A percentile compares a stretch with the other conserved stretches of the same genome.
Evolutionary conservation across 2,888 invertebrate genomes (phyloP).

Genomic region (Nymphalis urticae): DNA sequence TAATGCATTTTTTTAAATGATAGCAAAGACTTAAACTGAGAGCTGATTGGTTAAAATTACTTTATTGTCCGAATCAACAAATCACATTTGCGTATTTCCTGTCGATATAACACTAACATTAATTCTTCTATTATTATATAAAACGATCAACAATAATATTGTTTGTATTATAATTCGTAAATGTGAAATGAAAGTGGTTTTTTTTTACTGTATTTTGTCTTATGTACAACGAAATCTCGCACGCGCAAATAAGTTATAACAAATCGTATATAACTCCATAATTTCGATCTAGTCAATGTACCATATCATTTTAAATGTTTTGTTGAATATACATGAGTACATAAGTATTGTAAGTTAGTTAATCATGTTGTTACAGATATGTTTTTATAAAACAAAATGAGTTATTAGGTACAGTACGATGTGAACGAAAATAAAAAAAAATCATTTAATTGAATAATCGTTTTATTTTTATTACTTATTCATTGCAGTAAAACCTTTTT

Average conservation of each 20-base stretch:
- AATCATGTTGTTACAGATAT: constrained; percentile 79
- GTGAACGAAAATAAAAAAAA: constrained; percentile 79
- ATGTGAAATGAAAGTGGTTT: neutral
- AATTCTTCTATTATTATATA: no score
- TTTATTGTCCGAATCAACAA: neutral
- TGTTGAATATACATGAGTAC: constrained; percentile 59
- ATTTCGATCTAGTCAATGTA: constrained; percentile 68
- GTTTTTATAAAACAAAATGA: constrained; percentile 77
- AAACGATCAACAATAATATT: neutral
- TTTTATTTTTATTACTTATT: constrained; percentile 17
- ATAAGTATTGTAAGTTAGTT: constrained; percentile 67
- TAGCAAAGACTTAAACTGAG: neutral
- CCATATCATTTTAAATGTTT: constrained; percentile 78
- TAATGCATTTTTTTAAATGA: constrained; percentile 1
- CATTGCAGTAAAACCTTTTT: neutral
- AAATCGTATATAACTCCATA: constrained; percentile 45
- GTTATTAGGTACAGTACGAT: constrained; percentile 76
- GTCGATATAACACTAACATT: neutral
- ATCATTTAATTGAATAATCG: constrained; percentile 63
- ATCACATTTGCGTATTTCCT: constrained; percentile 2
- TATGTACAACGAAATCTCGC: constrained; percentile 34
- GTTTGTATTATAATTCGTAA: neutral
- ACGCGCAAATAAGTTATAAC: constrained; percentile 23
- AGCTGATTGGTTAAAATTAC: constrained; percentile 18
- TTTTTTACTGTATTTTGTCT: constrained; percentile 9